Base-by-base conservation (phyloP, 2,797 vertebrate species). In the Spheniscus humboldti region DNA sequence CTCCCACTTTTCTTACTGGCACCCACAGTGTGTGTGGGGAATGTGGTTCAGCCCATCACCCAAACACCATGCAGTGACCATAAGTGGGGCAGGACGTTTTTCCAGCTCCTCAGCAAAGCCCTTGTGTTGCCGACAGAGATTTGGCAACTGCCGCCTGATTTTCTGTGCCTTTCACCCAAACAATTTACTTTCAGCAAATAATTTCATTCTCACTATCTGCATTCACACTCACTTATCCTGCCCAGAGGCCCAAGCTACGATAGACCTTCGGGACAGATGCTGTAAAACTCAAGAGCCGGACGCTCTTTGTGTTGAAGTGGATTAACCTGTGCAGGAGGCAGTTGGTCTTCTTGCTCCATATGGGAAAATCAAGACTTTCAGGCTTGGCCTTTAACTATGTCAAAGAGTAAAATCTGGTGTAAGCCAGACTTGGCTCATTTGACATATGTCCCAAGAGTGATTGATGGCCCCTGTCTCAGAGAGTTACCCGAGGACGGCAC, bases 391-490 rank as follows among this genome's bases (percentile, higher is more conserved):
- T 71, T 39, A 39, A 20, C 33, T 71, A 7, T 67, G 25, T 71
- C 23, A 27, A 39, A 53, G 37, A 64, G n/a, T 56, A 59, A 69
- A 81, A 60, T 28, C 11, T 45, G 19, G 5, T 68, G 5, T 45
- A 75, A 78, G 15, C 41, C 52, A 68, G 23, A 53, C 39, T 75
- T 57, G n/a, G 22, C 7, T 91, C 25, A 8, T 78, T 81, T 74
- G 53, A 47, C 10, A 35, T 9, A 7, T 41, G 12, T 75, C 28
- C 9, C 30, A 66, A 31, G 41, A 47, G 14, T 47, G 43, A 52
- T 4, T 37, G 43, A 50, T 52, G 0, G 0, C 1, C 2, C 28
- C 13, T 25, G 13, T 31, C 37, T 77, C 68, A 74, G 43, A 17
- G 52, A 78, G 27, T 45, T 37, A 57, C 31, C 4, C 2, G 1